Conservation (phyloP, 2,797 vertebrate genomes). For the Macroramphosus scolopax region DNA sequence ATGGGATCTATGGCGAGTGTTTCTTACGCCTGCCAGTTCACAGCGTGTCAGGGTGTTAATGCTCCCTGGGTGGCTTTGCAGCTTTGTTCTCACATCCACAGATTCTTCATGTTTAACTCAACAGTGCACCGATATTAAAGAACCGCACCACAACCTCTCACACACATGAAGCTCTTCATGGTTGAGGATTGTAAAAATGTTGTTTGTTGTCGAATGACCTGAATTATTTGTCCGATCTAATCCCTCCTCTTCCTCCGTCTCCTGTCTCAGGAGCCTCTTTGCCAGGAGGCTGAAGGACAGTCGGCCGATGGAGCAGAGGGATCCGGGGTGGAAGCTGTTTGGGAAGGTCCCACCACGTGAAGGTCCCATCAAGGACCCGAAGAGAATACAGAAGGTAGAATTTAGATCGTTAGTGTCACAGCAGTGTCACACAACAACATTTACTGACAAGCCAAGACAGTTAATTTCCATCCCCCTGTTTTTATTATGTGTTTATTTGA, state of each 20-base stretch:
- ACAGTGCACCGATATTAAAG: background rate
- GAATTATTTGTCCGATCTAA: too few relatives aligned
- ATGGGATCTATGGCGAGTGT: background rate
- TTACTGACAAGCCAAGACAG: too few relatives aligned
- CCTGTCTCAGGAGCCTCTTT: slow-evolving; percentile 84
- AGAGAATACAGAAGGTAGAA: slow-evolving; percentile 84
- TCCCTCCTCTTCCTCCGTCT: background rate
- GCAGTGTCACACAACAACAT: background rate
- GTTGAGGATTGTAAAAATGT: too few relatives aligned
- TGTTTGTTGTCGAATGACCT: too few relatives aligned
- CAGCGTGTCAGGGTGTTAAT: background rate
- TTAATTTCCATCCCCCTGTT: too few relatives aligned
- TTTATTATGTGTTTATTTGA: too few relatives aligned
- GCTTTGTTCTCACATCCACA: slow-evolving; percentile 11
- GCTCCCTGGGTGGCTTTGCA: background rate
- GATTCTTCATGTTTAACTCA: slow-evolving; percentile 5
- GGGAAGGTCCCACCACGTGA: slow-evolving; percentile 84
- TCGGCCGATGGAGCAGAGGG: slow-evolving; percentile 76
- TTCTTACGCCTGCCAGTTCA: background rate
- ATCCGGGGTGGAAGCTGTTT: slow-evolving; percentile 90
- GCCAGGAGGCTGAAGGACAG: slow-evolving; percentile 82
- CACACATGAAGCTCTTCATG: too few relatives aligned
- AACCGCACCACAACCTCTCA: background rate
- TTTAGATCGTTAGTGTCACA: background rate
- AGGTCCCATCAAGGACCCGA: slow-evolving; percentile 76